These are phyloP conservation scores for Luperina testacea DNA, from an alignment of 2,888 invertebrate species.

Conservation along the genomic window DNA sequence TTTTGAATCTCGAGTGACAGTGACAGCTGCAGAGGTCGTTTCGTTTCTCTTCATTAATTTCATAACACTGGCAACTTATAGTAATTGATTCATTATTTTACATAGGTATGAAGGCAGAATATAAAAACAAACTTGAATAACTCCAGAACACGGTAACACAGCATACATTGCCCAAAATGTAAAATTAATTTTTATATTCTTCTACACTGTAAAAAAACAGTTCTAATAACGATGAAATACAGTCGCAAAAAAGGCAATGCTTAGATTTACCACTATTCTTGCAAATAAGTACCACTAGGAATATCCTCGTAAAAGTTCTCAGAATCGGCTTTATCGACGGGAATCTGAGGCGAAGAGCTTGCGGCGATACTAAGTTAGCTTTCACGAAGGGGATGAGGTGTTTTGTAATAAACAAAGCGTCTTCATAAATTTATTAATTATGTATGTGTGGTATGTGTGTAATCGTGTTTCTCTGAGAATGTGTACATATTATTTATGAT, in stretches of 20 bases:
- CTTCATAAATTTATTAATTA: constrained; percentile 35
- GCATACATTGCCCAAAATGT: not conserved
- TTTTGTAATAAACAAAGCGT: constrained; percentile 34
- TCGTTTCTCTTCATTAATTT: constrained; percentile 14
- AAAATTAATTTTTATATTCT: not conserved
- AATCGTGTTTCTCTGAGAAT: constrained; percentile 37
- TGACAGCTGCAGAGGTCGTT: constrained; percentile 28
- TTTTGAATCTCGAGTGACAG: constrained; percentile 25
- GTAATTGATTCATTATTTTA: not conserved
- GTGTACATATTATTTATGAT: constrained; percentile 39
- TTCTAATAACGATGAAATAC: constrained; percentile 5
- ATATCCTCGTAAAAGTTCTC: constrained; percentile 12
- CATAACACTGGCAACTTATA: constrained; percentile 16
- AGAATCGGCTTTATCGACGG: constrained; percentile 14
- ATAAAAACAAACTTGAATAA: not conserved
- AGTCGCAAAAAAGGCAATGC: not conserved
- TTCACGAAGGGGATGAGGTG: constrained; percentile 4
- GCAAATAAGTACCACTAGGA: not conserved
- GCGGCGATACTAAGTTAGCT: constrained; percentile 11
- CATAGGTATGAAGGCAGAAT: not conserved
- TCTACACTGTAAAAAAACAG: not conserved
- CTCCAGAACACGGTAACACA: not conserved
- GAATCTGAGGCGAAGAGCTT: constrained; percentile 19
- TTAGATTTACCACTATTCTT: not conserved
- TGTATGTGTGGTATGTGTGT: constrained; percentile 37